Base-by-base conservation (phyloP, 2,888 invertebrate species). In the Schrankia costaestrigalis region DNA sequence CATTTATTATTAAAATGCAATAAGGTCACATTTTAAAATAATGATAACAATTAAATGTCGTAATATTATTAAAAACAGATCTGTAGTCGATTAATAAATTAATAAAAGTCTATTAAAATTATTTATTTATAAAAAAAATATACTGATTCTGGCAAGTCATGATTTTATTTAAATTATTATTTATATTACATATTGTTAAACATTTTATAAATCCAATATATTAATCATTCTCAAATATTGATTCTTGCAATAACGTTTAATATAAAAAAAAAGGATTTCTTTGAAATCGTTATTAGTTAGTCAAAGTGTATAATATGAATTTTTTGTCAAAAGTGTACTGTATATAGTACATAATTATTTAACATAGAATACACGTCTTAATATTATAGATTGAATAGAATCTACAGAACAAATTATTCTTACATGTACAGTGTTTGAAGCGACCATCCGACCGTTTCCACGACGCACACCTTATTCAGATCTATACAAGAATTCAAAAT, bases 61-160 rank as follows among this genome's bases (percentile, higher is more conserved):
- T 45, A 42, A 43, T 12, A 3, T 49, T 50, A 46, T 13, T 47
- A 56, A 60, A 47, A 56, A 48, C 54, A 56, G 56, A 56, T 56
- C 56, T 56, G 54, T 48, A 31, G 50, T 54, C 19, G 41, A 32
- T 19, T 8, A 45, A 35, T 49, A 42, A 46, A 45, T 45, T 47
- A 46, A 55, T 50, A 45, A 43, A 46, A 31, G 46, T 46, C 41
- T n/a, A 59, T 50, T 44, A 39, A 13, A 49, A 43, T 35, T 53
- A 38, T 44, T 48, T 18, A 61, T 53, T n/a, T n/a, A n/a, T n/a
- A 51, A 61, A 64, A 58, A 58, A 66, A 55, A 61, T 59, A 63
- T 60, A 58, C 63, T 56, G 55, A 63, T 58, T 66, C 56, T 76
- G 84, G 85, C 85, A 85, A 86, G 85, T 79, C 68, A 74, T 55